Evolutionary conservation across 1,140 invertebrate genomes (phyloP).

Genomic region (Ptiloglossa arizonensis): DNA sequence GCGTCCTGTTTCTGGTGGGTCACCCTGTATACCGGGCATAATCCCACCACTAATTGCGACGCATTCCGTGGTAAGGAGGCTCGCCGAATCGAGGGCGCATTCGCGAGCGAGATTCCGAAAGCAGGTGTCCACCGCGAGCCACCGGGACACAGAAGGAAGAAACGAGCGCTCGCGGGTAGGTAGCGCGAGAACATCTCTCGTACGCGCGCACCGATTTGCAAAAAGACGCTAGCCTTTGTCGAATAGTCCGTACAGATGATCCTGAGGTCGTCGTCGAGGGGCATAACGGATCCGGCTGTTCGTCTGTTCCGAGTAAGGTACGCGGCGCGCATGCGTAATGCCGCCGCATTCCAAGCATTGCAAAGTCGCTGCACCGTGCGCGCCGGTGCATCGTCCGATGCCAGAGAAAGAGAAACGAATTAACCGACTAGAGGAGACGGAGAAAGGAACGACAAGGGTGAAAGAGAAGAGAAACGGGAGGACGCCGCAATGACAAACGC

Average conservation of each 20-base stretch:
- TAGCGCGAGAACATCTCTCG: not conserved
- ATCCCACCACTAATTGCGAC: not conserved
- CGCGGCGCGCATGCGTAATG: conserved; percentile 81
- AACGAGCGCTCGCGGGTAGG: not conserved
- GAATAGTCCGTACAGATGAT: conserved; percentile 57
- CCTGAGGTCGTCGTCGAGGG: conserved; percentile 69
- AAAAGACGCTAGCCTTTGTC: conserved; percentile 41
- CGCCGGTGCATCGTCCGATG: conserved; percentile 66
- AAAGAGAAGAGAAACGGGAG: conserved; percentile 18
- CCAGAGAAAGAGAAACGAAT: conserved; percentile 53
- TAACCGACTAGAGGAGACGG: conserved; percentile 18
- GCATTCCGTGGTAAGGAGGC: conserved; percentile 6
- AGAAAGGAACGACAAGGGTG: conserved; percentile 22
- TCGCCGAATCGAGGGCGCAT: conserved; percentile 1
- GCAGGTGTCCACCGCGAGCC: conserved; percentile 45
- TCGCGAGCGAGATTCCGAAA: conserved; percentile 27
- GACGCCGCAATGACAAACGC: conserved; percentile 45
- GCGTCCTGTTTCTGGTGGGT: too few relatives aligned
- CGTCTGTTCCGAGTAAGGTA: conserved; percentile 79
- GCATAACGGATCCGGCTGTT: conserved; percentile 74
- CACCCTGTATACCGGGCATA: not conserved
- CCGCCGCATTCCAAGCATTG: conserved; percentile 79
- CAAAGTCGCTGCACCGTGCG: conserved; percentile 72
- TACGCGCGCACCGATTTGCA: conserved; percentile 17
- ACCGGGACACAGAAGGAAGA: conserved; percentile 1